These are phyloP conservation scores for Leucozona laternaria DNA, from an alignment of 2,888 invertebrate species.

Conservation along the genomic window DNA sequence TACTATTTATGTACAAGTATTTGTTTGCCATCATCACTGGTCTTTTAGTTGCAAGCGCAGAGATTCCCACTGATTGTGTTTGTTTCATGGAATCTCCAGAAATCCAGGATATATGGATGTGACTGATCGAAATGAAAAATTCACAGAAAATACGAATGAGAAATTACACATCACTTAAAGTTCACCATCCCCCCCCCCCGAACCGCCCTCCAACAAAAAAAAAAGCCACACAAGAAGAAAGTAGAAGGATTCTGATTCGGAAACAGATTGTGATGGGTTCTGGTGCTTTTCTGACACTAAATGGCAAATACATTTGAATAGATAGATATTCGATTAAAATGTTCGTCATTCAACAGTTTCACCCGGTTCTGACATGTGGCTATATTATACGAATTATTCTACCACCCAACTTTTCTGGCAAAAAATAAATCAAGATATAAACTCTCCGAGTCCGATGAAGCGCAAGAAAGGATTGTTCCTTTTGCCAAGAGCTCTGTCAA, in stretches of 20 bases:
- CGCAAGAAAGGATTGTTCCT: slow-evolving; percentile 12
- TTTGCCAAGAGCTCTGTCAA: not conserved
- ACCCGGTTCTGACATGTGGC: slow-evolving; percentile 46
- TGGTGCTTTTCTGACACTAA: not conserved
- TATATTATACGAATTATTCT: slow-evolving; percentile 16
- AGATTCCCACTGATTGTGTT: slow-evolving; percentile 1
- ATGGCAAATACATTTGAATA: slow-evolving; percentile 52
- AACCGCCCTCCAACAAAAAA: not conserved
- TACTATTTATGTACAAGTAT: not conserved
- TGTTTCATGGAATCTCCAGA: slow-evolving; percentile 3
- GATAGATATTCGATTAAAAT: slow-evolving; percentile 65
- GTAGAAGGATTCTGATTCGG: not conserved
- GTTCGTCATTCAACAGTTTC: slow-evolving; percentile 64
- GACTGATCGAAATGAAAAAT: slow-evolving; percentile 42
- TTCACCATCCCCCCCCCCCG: no score
- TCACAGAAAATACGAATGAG: slow-evolving; percentile 56
- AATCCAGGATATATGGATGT: slow-evolving; percentile 1
- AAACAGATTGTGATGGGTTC: not conserved
- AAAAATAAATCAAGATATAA: slow-evolving; percentile 1
- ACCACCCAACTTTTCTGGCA: not conserved
- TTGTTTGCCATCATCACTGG: not conserved
- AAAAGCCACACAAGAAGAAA: not conserved
- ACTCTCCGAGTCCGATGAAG: not conserved
- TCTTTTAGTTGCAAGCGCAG: not conserved
- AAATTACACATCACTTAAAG: slow-evolving; percentile 54